phyloP scores from a whole-genome alignment of 1,140 invertebrate genomes.

The Brachionus rotundiformis region DNA sequence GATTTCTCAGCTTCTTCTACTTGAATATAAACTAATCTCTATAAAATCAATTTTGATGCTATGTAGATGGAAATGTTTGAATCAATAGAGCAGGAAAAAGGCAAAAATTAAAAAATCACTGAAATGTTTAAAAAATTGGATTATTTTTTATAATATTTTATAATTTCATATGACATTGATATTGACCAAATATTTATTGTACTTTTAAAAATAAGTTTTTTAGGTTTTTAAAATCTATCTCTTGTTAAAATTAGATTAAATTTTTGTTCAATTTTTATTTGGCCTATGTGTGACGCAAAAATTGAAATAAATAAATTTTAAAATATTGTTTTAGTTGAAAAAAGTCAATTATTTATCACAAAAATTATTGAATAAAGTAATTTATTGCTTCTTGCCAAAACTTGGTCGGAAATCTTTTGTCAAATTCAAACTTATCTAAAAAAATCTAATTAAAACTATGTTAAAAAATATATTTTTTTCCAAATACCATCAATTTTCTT shows the following conservation, averaged over 20 bases:
- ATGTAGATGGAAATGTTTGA: too few species aligned
- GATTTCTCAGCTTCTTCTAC: too few species aligned
- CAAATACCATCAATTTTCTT: slow-evolving; percentile 17
- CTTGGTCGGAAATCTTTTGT: slow-evolving; percentile 52
- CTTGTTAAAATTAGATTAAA: background rate
- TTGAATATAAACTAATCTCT: too few species aligned
- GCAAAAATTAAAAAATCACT: too few species aligned
- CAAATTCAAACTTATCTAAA: slow-evolving; percentile 52
- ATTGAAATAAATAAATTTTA: slow-evolving; percentile 14
- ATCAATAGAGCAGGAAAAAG: too few species aligned
- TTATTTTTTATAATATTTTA: too few species aligned
- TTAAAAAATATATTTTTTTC: background rate
- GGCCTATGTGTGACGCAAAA: background rate
- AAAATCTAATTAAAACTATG: background rate
- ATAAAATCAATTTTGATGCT: too few species aligned
- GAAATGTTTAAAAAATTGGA: too few species aligned
- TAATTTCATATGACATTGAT: too few species aligned
- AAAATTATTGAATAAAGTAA: slow-evolving; percentile 31
- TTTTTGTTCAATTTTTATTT: slow-evolving; percentile 14
- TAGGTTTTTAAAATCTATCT: too few species aligned
- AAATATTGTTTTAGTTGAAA: background rate
- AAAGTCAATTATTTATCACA: background rate
- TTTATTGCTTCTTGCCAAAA: slow-evolving; percentile 53
- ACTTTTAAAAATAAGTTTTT: background rate
- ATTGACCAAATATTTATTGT: too few species aligned